Percentiles rank a stretch among this genome's conserved stretches.
phyloP scores from a whole-genome alignment of 2,888 invertebrate species.

The Linnaemya vulpina region DNA sequence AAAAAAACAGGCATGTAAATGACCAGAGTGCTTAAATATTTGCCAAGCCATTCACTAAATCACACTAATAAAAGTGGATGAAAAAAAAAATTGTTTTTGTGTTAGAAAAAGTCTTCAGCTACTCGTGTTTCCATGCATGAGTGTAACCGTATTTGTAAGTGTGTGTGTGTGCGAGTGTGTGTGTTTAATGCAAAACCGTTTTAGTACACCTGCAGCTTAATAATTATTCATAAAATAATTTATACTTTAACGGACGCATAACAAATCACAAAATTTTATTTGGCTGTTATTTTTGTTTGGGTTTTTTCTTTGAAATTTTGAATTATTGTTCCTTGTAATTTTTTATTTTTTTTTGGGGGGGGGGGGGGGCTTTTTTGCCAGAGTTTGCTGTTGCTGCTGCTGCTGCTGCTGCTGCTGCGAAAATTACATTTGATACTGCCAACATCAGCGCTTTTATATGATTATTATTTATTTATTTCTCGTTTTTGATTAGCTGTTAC shows the following conservation, averaged over 20 bases:
- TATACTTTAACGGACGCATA: constrained; percentile 69
- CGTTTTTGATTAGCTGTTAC: constrained; percentile 13
- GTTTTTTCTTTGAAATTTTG: constrained; percentile 50
- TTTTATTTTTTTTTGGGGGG: neutral
- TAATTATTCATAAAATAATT: constrained; percentile 72
- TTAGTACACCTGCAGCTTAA: constrained; percentile 69
- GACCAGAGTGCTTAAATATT: no score
- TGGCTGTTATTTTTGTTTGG: no score
- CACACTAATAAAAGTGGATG: neutral
- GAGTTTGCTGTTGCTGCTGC: constrained; percentile 3
- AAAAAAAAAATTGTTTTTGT: neutral
- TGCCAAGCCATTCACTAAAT: neutral
- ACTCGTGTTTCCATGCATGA: neutral
- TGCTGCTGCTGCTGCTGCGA: constrained; percentile 44
- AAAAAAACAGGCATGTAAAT: no score
- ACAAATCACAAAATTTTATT: constrained; percentile 60
- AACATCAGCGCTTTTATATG: constrained; percentile 46
- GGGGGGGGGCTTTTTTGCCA: neutral
- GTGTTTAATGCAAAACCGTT: constrained; percentile 50
- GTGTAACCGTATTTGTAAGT: neutral
- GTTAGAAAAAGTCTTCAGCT: neutral
- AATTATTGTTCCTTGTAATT: constrained; percentile 54
- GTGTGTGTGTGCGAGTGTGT: neutral
- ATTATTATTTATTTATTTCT: constrained; percentile 43
- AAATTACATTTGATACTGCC: constrained; percentile 47